These are phyloP conservation scores for Gambusia holbrooki DNA, from an alignment of 2,113 vertebrate species.

Conservation along the genomic window DNA sequence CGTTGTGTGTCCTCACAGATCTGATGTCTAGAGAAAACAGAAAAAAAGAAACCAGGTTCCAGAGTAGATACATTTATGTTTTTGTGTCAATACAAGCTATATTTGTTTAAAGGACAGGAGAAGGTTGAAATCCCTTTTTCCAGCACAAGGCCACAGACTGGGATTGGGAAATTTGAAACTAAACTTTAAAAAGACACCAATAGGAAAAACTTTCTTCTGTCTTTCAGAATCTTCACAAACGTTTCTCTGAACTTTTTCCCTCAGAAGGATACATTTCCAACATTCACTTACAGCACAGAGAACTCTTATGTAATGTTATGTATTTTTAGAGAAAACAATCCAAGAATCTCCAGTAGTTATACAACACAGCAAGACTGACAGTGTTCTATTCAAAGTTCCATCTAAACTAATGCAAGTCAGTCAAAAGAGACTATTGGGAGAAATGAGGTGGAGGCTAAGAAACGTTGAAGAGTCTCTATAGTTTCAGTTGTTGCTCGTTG, in stretches of 20 bases:
- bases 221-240: neutral
- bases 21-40: too few relatives aligned
- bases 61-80: too few relatives aligned
- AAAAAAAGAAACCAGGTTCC: too few relatives aligned
- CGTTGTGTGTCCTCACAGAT: too few relatives aligned
- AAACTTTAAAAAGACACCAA: neutral
- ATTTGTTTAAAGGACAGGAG: too few relatives aligned
- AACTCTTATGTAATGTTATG: neutral
- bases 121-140: too few relatives aligned
- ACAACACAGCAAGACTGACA: neutral
- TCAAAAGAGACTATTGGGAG: neutral
- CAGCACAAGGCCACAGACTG: neutral
- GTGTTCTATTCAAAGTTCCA: neutral
- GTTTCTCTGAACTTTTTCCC: neutral
- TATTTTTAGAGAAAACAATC: slow-evolving; percentile 1
- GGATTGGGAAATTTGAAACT: neutral
- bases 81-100: too few relatives aligned
- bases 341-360: neutral
- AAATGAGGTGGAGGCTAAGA: neutral
- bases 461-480: neutral
- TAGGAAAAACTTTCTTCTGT: neutral
- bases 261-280: neutral
- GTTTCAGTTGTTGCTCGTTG: neutral
- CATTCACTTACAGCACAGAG: neutral
- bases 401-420: neutral